Evolutionary conservation across 2,113 vertebrate genomes (phyloP), one percentile per base, ranked within the genome.

Genomic region (Megaptera novaeangliae): DNA sequence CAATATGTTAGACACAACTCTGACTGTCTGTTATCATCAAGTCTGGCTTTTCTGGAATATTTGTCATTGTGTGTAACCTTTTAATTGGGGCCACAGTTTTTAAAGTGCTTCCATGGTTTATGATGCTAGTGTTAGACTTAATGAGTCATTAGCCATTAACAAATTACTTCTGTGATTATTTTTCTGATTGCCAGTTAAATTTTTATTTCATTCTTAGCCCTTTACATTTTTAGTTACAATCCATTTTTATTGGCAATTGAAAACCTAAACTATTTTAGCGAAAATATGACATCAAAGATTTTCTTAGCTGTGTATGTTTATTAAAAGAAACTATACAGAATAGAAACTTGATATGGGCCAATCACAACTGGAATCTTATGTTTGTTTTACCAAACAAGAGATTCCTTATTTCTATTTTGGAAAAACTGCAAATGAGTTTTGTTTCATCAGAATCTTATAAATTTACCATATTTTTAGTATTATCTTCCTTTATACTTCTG

Each of bases 51-150:
- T 84, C 95, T 49, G 21, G 34, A 91, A 88, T 85, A 97, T 95
- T 91, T 92, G 68, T 97, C 94, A 64, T 77, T 84, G 34, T 95
- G 20, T 72, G 52, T 84, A 96, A 94, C 29, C 1, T 68, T 94
- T 89, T 97, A 88, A 96, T 91, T 91, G 84, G 41, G 72, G 6
- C 15, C 34, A 81, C 21, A 55, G 72, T 85, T 97, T 95, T 95
- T 89, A 82, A 97, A 98, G 69, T 91, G 8, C 23, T 98, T 74
- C 5, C 88, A 86, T 71, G 59, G 29, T n/a, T 98, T 97, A 55
- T 71, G 87, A 68, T 96, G 52, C 88, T 14, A 7, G 5, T 87
- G 36, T 95, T 95, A 61, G n/a, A 63, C 77, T 57, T 96, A 84
- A 96, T 84, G 68, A 95, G 68, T 96, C 78, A 91, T 88, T 97